phyloP scores from a whole-genome alignment of 2,113 vertebrate genomes.

The Gasterosteus aculeatus region DNA sequence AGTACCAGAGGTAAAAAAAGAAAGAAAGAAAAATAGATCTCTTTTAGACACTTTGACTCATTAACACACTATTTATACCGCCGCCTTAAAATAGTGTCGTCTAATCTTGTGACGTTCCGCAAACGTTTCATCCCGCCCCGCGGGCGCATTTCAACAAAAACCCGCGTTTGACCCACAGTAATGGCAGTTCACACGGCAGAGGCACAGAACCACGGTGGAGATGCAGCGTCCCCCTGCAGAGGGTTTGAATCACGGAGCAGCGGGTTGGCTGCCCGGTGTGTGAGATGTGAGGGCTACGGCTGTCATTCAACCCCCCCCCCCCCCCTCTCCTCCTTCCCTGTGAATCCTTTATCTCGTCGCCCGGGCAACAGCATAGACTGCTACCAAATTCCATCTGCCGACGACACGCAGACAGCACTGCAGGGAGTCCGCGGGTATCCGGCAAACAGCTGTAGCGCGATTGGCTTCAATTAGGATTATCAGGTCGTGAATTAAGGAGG shows the following conservation, averaged over 20 bases:
- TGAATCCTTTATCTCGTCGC: slow-evolving; percentile 68
- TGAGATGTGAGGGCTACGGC: slow-evolving; percentile 25
- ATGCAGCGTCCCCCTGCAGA: not conserved
- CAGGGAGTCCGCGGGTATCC: slow-evolving; percentile 27
- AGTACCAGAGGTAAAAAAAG: not conserved
- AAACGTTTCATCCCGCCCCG: slow-evolving; percentile 20
- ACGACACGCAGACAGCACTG: slow-evolving; percentile 55
- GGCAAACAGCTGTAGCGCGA: slow-evolving; percentile 2
- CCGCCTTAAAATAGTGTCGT: slow-evolving; percentile 11
- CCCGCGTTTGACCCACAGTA: slow-evolving; percentile 8
- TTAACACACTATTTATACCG: slow-evolving; percentile 16
- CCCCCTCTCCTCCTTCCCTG: not conserved
- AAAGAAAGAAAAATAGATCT: not conserved
- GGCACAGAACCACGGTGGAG: slow-evolving; percentile 7
- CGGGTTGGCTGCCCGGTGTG: slow-evolving; percentile 40
- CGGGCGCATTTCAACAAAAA: not conserved
- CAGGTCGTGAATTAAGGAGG: not conserved
- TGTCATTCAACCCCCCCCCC: slow-evolving; percentile 60
- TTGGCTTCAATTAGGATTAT: not conserved
- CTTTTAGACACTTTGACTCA: not conserved
- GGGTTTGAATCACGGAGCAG: slow-evolving; percentile 46
- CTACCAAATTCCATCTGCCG: slow-evolving; percentile 59
- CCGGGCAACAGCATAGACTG: slow-evolving; percentile 63
- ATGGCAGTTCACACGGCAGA: slow-evolving; percentile 24
- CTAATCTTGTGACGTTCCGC: slow-evolving; percentile 15